These are phyloP conservation scores for Flexamia atlantica DNA, from an alignment of 2,888 invertebrate genomes.

Conservation along the genomic window DNA sequence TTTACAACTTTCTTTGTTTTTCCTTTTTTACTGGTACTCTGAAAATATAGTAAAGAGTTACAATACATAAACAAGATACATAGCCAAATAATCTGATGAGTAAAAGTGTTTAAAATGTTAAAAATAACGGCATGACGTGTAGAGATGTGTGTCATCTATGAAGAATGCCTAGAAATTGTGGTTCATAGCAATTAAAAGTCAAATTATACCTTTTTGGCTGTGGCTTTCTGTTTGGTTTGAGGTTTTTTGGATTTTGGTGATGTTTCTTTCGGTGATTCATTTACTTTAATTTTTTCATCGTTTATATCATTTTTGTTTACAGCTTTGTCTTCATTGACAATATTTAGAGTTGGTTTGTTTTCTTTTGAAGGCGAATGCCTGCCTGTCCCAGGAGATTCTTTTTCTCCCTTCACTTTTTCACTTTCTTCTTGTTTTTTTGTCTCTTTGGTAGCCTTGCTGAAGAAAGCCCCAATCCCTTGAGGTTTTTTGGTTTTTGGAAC, in stretches of 20 bases:
- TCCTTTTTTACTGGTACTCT: slow-evolving; percentile 26
- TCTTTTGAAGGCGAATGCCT: slow-evolving; percentile 31
- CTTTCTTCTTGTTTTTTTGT: neutral
- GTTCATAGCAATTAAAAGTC: too few relatives aligned
- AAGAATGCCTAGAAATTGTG: too few relatives aligned
- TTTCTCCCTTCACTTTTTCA: slow-evolving; percentile 16
- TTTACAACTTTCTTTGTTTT: slow-evolving; percentile 2
- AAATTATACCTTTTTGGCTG: slow-evolving; percentile 35
- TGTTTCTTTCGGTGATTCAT: neutral
- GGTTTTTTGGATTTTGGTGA: neutral
- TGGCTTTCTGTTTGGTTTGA: slow-evolving; percentile 7
- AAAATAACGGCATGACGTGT: too few relatives aligned
- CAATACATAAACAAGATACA: too few relatives aligned
- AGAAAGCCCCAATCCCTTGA: slow-evolving; percentile 23
- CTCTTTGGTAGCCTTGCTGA: slow-evolving; percentile 18
- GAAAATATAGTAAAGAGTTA: neutral
- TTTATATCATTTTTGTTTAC: neutral
- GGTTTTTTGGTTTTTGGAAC: neutral
- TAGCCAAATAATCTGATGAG: too few relatives aligned
- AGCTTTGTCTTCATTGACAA: slow-evolving; percentile 4
- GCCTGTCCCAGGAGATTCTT: neutral
- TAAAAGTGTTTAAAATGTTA: too few relatives aligned
- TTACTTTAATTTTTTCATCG: neutral
- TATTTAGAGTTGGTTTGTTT: slow-evolving; percentile 36
- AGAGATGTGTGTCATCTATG: too few relatives aligned